phyloP scores from a whole-genome alignment of 2,113 vertebrate species.

The Baryphthengus martii region DNA sequence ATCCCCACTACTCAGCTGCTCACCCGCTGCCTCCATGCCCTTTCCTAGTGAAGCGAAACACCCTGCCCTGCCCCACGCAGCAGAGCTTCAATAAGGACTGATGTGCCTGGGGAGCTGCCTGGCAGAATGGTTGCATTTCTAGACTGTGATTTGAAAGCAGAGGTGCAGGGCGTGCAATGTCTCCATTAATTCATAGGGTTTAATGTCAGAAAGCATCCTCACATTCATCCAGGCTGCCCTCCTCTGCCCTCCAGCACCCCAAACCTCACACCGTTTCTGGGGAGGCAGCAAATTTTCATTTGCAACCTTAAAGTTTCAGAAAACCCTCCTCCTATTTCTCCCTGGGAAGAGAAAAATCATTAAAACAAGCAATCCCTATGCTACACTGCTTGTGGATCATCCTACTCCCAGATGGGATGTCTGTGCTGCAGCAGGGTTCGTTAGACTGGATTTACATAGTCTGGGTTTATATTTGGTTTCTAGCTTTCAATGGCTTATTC shows the following conservation, averaged over 20 bases:
- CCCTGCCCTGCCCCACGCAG: background rate
- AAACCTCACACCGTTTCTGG: background rate
- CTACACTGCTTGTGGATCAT: background rate
- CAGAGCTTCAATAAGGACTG: background rate
- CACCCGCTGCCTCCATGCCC: background rate
- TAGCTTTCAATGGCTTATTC: conserved; percentile 21
- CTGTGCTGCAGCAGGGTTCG: conserved; percentile 23
- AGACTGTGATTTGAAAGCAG: background rate
- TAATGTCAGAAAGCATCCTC: background rate
- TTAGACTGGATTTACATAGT: conserved; percentile 61
- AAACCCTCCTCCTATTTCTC: background rate
- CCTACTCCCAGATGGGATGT: conserved; percentile 54
- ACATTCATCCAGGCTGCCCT: background rate
- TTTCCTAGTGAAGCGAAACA: background rate
- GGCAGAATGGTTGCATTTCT: background rate
- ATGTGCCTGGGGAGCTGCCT: conserved; percentile 1
- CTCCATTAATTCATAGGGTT: background rate
- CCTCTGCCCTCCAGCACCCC: background rate
- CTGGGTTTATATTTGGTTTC: conserved; percentile 57
- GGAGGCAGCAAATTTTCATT: background rate
- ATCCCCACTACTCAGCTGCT: background rate
- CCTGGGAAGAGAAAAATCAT: conserved; percentile 14
- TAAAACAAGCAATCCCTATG: conserved; percentile 34
- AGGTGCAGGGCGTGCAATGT: background rate
- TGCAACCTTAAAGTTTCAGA: background rate